Evolutionary conservation across 2,113 vertebrate genomes (phyloP), one percentile per base, ranked within the genome.

Genomic region (Aegithalos caudatus): DNA sequence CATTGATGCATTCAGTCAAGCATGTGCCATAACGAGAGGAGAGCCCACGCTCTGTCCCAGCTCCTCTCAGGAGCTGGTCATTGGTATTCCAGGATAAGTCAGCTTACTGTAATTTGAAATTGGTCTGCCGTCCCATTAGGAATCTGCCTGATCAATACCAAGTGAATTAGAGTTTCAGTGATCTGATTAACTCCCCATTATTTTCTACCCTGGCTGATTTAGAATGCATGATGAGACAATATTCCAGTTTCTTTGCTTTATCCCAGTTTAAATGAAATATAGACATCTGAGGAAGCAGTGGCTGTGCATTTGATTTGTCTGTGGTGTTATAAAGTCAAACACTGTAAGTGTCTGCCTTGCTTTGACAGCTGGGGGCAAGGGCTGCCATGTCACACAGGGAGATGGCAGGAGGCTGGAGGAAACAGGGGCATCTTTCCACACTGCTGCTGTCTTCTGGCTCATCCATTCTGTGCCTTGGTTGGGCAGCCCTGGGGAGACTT

Each of bases 101-200:
- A 97, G 97, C 97, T 98, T 98, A 99, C 98, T 98, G 98, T 99
- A 99, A 99, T 98, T 98, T 98, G 98, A 98, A 99, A 98, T 98
- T 98, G 98, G 97, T 98, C 98, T 98, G 98, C 98, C 48, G 97
- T 98, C 98, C 98, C 98, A 99, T 99, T 99, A 99, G 98, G 98
- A 98, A 99, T 98, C 98, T 97, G 97, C 89, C 80, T 92, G 98
- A 99, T 99, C 99, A 98, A 99, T 99, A 99, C 72, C 97, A 98
- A 99, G 98, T 99, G 98, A 99, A 99, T 99, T 98, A 99, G 98
- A 99, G 98, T 98, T 98, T 98, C 97, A 95, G 98, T 99, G 99
- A 99, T 99, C 99, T 99, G 98, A 99, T 99, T 99, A 99, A 99
- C 99, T 99, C 98, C 98, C 98, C 98, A 99, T 99, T 99, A 99